Evolutionary conservation across 1,140 invertebrate genomes (phyloP).

Genomic region (Heliothis virescens): DNA sequence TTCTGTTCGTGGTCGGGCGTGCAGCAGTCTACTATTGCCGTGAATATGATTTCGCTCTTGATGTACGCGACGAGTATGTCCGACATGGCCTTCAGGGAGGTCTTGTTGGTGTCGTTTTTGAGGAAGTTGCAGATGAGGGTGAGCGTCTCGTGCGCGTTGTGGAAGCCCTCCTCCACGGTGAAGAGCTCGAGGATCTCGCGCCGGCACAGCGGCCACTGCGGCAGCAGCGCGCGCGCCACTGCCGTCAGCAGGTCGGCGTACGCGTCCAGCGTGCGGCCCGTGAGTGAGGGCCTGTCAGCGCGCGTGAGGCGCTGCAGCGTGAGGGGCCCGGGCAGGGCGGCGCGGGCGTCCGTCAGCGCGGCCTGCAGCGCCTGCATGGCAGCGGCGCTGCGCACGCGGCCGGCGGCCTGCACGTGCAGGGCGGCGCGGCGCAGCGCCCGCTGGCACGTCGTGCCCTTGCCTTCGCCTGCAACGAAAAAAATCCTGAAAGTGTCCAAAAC

Average conservation of each 20-base stretch:
- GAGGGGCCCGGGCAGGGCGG: conserved; percentile 87
- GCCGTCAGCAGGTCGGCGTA: conserved; percentile 58
- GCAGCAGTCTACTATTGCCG: conserved; percentile 79
- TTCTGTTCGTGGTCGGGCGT: conserved; percentile 23
- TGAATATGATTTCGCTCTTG: conserved; percentile 87
- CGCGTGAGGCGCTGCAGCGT: conserved; percentile 87
- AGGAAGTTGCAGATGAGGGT: conserved; percentile 81
- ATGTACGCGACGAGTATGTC: conserved; percentile 84
- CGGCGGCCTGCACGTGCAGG: conserved; percentile 63
- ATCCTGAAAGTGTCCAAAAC: conserved; percentile 82
- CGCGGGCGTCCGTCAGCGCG: conserved; percentile 60
- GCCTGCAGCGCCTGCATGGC: conserved; percentile 8
- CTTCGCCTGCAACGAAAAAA: conserved; percentile 72
- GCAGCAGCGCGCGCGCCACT: conserved; percentile 55
- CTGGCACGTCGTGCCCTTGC: conserved; percentile 1
- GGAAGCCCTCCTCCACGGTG: conserved; percentile 85
- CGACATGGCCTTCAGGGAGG: conserved; percentile 71
- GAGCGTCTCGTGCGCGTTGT: conserved; percentile 85
- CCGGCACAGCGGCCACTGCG: conserved; percentile 67
- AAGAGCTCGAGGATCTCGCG: conserved; percentile 83
- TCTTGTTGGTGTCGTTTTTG: conserved; percentile 72
- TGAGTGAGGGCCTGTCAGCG: conserved; percentile 59
- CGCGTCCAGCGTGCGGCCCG: conserved; percentile 50
- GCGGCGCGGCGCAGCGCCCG: conserved; percentile 62
- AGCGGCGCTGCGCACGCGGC: neutral